Evolutionary conservation across 2,113 vertebrate species (phyloP), one percentile per base, ranked within the genome.

Genomic region (Callocephalon fimbriatum): DNA sequence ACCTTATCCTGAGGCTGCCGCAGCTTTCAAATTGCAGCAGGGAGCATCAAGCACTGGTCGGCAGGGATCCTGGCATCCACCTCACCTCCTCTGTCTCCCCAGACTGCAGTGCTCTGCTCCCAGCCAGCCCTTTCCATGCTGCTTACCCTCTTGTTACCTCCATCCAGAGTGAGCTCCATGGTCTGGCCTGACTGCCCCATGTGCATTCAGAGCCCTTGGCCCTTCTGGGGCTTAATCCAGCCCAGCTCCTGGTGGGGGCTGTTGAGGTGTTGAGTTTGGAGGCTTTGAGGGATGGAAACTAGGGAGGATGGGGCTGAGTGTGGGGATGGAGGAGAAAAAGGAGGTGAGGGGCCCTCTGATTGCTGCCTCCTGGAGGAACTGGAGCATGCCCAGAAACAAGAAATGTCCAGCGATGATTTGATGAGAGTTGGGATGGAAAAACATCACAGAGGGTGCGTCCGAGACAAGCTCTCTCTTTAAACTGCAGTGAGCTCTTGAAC

Each of bases 381-480:
- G 97, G 97, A 97, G 85, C 63, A 59, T 72, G 66, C 94, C 96
- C 96, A 98, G 97, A 96, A 97, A 95, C 90, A 96, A 97, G 97
- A 98, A 97, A 97, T 95, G 90, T 97, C 91, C 92, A 56, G 86
- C 0, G 2, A 96, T 91, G 66, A 93, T 95, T 95, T 96, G 94
- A 97, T 95, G 90, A 3, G 66, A 93, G 93, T 75, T 94, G 82
- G 58, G 93, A 92, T 95, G 94, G 90, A 97, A 95, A 92, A 96
- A 95, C 88, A 95, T 95, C 97, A 91, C 75, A 84, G 58, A 90
- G 80, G 51, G 84, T 82, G 86, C 4, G 2, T 85, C 95, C 94
- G 88, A 96, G 95, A 93, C 44, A 50, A 95, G 91, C 71, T 90
- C 67, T 91, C 56, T 4, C 73, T 93, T 87, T n/a, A 87, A 86